Conservation (phyloP, 2,888 invertebrate genomes). For the Fragum fragum region DNA sequence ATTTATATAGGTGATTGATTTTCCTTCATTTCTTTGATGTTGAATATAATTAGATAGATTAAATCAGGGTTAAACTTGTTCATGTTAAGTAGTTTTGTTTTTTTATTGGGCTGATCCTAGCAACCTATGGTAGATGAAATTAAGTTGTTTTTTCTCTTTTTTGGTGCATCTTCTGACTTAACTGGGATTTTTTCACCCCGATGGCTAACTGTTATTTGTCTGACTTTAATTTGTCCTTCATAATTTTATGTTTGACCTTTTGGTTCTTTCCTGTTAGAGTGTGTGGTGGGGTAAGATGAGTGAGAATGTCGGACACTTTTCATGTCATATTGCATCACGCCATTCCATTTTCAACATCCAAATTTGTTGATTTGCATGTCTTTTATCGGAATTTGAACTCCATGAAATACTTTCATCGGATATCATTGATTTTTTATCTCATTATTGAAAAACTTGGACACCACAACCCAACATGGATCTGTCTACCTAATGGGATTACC, state of each 20-base stretch:
- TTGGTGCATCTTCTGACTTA: neutral
- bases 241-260: constrained; percentile 60
- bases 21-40: constrained; percentile 32
- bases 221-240: constrained; percentile 60
- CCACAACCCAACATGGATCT: constrained; percentile 27
- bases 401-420: constrained; percentile 13
- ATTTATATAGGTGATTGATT: constrained; percentile 56
- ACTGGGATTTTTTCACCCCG: neutral
- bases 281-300: constrained; percentile 61
- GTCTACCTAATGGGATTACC: constrained; percentile 25
- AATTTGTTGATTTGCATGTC: constrained; percentile 4
- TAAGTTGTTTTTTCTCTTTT: neutral
- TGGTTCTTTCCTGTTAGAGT: constrained; percentile 40
- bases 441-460: constrained; percentile 53
- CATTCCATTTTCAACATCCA: constrained; percentile 25
- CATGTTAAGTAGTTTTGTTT: constrained; percentile 47
- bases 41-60: constrained; percentile 5
- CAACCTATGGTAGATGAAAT: constrained; percentile 58
- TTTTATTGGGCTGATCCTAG: constrained; percentile 53
- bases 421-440: constrained; percentile 52
- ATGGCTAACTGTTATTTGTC: neutral
- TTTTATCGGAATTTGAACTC: neutral
- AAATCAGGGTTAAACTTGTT: constrained; percentile 9
- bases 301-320: constrained; percentile 32
- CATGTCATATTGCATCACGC: constrained; percentile 69